Evolutionary conservation across 2,797 vertebrate genomes (phyloP).

Genomic region (Lemur catta): DNA sequence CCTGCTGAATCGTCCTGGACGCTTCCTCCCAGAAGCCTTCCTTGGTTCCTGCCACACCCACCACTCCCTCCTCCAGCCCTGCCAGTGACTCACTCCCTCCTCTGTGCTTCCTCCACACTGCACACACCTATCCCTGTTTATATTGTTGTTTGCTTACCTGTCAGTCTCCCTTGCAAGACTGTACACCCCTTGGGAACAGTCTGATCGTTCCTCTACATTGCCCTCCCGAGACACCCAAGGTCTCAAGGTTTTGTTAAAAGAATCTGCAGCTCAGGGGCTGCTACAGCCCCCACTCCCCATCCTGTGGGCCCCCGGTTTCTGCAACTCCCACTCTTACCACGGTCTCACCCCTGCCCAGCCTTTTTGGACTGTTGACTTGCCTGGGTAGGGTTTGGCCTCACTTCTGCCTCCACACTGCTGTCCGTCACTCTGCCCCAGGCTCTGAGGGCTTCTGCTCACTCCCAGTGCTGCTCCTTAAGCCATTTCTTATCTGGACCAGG

Average conservation of each 20-base stretch:
- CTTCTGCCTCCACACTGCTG: background rate
- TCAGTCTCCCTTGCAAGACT: background rate
- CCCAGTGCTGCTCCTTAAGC: background rate
- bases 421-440: background rate
- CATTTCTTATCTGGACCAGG: background rate
- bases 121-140: background rate
- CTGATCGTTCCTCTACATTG: background rate
- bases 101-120: background rate
- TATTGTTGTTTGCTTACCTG: background rate
- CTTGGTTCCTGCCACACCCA: background rate
- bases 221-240: background rate
- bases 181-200: background rate
- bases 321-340: background rate
- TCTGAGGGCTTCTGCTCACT: background rate
- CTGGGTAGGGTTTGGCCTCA: background rate
- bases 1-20: background rate
- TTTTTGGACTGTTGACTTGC: background rate
- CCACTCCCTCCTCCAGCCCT: background rate
- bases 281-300: background rate
- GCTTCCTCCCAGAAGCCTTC: background rate
- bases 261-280: background rate
- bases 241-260: background rate
- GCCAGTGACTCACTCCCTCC: background rate
- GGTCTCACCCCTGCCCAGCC: background rate
- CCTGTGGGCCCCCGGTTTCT: background rate